phyloP scores from a whole-genome alignment of 1,140 invertebrate genomes.

The Proctacanthus coquilletti region DNA sequence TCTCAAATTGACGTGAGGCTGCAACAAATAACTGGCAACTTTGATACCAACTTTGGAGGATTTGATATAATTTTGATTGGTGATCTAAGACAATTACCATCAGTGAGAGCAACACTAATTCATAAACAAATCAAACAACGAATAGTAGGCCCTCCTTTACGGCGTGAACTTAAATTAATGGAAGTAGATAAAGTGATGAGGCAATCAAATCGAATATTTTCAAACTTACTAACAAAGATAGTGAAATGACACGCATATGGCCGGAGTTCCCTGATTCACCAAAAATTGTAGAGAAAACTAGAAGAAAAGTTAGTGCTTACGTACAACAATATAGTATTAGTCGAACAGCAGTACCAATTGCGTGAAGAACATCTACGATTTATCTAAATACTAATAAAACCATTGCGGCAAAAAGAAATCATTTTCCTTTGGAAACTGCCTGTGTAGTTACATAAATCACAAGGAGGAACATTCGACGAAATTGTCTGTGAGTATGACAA shows the following conservation, averaged over 20 bases:
- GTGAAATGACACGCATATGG: slow-evolving; percentile 5
- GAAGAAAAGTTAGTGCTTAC: no score
- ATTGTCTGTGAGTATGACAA: slow-evolving; percentile 7
- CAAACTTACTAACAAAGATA: slow-evolving; percentile 15
- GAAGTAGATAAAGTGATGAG: slow-evolving; percentile 14
- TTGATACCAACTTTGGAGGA: background rate
- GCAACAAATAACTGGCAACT: slow-evolving; percentile 1
- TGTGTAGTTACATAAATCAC: no score
- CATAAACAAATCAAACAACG: slow-evolving; percentile 9
- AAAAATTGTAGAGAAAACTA: no score
- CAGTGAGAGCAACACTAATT: slow-evolving; percentile 12
- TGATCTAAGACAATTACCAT: slow-evolving; percentile 6
- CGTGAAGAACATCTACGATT: no score
- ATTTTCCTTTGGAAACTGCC: no score
- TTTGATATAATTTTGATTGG: slow-evolving; percentile 8
- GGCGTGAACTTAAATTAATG: slow-evolving; percentile 12
- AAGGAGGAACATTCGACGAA: slow-evolving; percentile 4
- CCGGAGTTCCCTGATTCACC: no score
- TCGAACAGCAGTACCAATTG: no score
- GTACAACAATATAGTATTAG: no score
- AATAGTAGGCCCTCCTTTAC: slow-evolving; percentile 10
- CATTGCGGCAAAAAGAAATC: no score
- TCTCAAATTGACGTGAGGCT: no score
- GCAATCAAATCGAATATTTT: slow-evolving; percentile 12
- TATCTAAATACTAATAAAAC: no score